A percentile compares a stretch with the other conserved stretches of the same genome.
Conservation (phyloP, 2,113 vertebrate species). For the Podarcis cretensis region DNA sequence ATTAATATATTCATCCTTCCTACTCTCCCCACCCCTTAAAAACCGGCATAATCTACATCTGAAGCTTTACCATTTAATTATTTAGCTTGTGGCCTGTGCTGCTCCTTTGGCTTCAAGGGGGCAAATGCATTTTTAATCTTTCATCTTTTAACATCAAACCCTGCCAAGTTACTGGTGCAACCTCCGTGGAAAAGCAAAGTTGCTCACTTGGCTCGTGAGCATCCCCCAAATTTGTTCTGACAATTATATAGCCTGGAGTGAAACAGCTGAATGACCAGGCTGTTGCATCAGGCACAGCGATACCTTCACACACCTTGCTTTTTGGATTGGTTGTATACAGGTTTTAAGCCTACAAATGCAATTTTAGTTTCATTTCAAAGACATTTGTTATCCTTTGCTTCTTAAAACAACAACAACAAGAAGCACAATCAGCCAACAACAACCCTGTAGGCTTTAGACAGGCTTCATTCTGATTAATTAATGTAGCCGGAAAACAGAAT, state of each 20-base stretch:
- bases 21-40: background rate
- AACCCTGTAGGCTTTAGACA: background rate
- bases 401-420: no score
- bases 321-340: background rate
- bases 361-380: background rate
- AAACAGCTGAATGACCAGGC: background rate
- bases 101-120: background rate
- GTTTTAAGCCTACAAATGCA: background rate
- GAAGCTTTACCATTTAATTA: background rate
- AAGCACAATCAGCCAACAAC: no score
- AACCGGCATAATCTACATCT: background rate
- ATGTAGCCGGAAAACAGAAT: background rate
- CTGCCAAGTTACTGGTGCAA: background rate
- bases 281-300: background rate
- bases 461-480: background rate
- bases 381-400: background rate
- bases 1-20: background rate
- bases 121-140: constrained; percentile 9
- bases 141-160: background rate
- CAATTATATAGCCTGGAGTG: background rate
- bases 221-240: background rate
- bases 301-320: background rate
- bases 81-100: background rate
- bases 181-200: background rate
- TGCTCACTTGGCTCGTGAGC: background rate